Base-by-base conservation (phyloP, 23 tunicate genomes). In the Botrylloides violaceus region DNA sequence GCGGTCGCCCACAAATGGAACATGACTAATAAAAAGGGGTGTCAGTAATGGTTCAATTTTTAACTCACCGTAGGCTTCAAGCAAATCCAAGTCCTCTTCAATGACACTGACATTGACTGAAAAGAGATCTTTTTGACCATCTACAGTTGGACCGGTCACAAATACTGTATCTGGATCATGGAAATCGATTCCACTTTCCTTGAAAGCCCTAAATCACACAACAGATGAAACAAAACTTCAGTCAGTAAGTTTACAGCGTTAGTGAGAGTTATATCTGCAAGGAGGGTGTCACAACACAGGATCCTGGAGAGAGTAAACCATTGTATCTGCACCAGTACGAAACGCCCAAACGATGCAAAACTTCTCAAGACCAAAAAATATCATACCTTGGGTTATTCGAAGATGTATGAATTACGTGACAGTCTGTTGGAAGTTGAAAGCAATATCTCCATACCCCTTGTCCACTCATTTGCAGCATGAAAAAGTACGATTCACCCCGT, bases 391-490 rank as follows among this genome's bases (percentile, higher is more conserved):
- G 48, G 24, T 19, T 24, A 25, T 3, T 5, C 32, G 5, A 19
- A n/a, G 30, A 36, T 23, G 83, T 23, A 19, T 15, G 1, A 0
- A 24, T 19, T 2, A 31, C 24, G 31, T 47, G 32, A 55, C 92
- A 84, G 39, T 50, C 48, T 31, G 49, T 53, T 5, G 84, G 80
- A 34, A 32, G 64, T 3, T 35, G 70, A 24, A 43, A 32, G 71
- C 92, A 84, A 43, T 72, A 70, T 24, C 72, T 29, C 86, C 86
- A 80, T 34, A 29, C 50, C 4, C 86, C 84, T 68, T 76, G 59
- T 7, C 15, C 12, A 15, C 53, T 43, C 9, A 43, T 9, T 43
- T 43, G 53, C 9, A 43, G 9, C 9, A 43, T 43, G 12, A 43
- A 15, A 15, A 43, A 43, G 15, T 43, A 43, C 26, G 65, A 60